Base-by-base conservation (phyloP, 1,140 invertebrate species). In the Scaptomyza pallida region DNA sequence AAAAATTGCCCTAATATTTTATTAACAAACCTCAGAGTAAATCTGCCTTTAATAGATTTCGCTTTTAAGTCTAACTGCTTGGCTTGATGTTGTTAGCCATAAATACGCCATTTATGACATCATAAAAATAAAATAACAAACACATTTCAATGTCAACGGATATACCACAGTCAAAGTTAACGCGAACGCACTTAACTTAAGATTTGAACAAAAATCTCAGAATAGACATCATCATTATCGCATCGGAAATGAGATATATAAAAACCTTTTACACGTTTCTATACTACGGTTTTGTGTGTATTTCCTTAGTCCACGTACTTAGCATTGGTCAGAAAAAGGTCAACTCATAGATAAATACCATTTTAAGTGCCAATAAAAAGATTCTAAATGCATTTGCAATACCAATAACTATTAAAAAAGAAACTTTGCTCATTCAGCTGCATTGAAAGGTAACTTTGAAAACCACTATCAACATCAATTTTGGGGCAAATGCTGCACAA, bases 361-460 rank as follows among this genome's bases (percentile, higher is more conserved):
- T 37, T 69, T 55, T 19, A 8, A 35, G 48, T 33, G 16, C 33
- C 44, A 64, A 64, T 51, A 21, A 30, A 43, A 43, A 43, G 17
- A 56, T 26, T 13, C 21, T 0, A 33, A 23, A 23, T 40, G 23
- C 13, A 67, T 50, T 13, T 51, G 60, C 45, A 37, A 65, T 71
- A 44, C 45, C 52, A 37, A 57, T 65, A 48, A 64, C 35, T 5
- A 26, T 3, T 30, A 55, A 26, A 47, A 30, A 19, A 41, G 26
- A 30, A 41, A 55, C 12, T 56, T 50, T 37, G 41, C 60, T 43
- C 37, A 50, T 70, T 56, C 48, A 26, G 26, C 17, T 67, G 55
- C 64, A 60, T 13, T 23, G 13, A n/a, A 17, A 16, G 16, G 45
- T 17, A 19, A n/a, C 15, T 15, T 15, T 8, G 26, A 30, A 9